Percentiles rank a stretch among this genome's conserved stretches.
Evolutionary conservation across 1,140 invertebrate species (phyloP).

Genomic region (Penaeus vannamei): DNA sequence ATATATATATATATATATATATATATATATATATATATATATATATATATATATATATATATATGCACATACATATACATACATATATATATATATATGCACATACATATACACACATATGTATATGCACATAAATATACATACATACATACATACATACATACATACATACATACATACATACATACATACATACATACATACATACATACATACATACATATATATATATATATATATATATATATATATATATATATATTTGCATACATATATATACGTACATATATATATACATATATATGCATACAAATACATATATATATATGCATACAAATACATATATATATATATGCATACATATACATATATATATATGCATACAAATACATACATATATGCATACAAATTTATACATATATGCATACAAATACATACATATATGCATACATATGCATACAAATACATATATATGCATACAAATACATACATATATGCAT

Average conservation of each 20-base stretch:
- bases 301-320: conserved; percentile 7
- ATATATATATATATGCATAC: not conserved
- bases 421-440: conserved; percentile 22
- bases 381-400: conserved; percentile 9
- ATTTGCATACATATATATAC: not conserved
- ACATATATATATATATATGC: not conserved
- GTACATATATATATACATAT: not conserved
- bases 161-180: not conserved
- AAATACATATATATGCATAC: too few species aligned
- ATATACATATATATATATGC: conserved; percentile 1
- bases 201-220: not conserved
- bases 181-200: not conserved
- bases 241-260: conserved; percentile 4
- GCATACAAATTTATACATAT: conserved; percentile 14
- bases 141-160: not conserved
- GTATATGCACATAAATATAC: not conserved
- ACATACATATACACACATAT: conserved; percentile 18
- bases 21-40: conserved; percentile 12
- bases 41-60: not conserved
- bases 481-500: too few species aligned
- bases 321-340: not conserved
- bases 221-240: not conserved
- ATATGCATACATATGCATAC: not conserved
- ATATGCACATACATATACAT: conserved; percentile 5
- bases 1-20: conserved; percentile 12